Percentiles rank a stretch among this genome's conserved stretches.
phyloP scores from a whole-genome alignment of 2,797 vertebrate genomes.

The Poeciliopsis paucimaculata region DNA sequence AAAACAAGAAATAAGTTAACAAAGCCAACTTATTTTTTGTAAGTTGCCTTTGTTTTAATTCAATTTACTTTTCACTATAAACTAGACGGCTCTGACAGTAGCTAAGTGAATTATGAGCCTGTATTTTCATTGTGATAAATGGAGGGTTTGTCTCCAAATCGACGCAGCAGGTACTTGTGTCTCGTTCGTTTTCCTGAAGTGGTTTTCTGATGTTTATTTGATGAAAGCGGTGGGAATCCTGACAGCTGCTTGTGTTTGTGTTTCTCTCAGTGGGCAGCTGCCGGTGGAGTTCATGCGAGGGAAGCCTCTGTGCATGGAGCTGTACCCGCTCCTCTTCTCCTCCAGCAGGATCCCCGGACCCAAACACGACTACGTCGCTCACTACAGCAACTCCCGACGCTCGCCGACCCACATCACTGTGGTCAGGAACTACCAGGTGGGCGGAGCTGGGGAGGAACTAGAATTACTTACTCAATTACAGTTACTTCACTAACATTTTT shows the following conservation, averaged over 20 bases:
- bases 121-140: not conserved
- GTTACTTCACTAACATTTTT: too few species aligned
- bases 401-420: constrained; percentile 84
- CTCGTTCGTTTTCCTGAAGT: not conserved
- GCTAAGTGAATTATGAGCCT: not conserved
- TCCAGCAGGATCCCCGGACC: constrained; percentile 85
- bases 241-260: not conserved
- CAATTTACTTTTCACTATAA: not conserved
- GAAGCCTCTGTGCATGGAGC: constrained; percentile 83
- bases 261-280: constrained; percentile 69
- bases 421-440: constrained; percentile 86
- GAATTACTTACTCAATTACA: too few species aligned
- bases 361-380: constrained; percentile 82
- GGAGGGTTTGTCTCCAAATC: too few species aligned
- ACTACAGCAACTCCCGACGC: constrained; percentile 71
- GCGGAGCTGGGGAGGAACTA: not conserved
- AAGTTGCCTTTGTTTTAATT: too few species aligned
- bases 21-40: too few species aligned
- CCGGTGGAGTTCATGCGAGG: constrained; percentile 79
- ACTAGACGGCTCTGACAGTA: not conserved
- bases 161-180: not conserved
- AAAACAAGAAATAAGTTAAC: too few species aligned
- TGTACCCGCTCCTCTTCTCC: constrained; percentile 84
- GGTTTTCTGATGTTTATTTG: not conserved
- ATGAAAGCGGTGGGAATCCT: not conserved